phyloP scores from a whole-genome alignment of 2,888 invertebrate species.

The Auanema freiburgensis region DNA sequence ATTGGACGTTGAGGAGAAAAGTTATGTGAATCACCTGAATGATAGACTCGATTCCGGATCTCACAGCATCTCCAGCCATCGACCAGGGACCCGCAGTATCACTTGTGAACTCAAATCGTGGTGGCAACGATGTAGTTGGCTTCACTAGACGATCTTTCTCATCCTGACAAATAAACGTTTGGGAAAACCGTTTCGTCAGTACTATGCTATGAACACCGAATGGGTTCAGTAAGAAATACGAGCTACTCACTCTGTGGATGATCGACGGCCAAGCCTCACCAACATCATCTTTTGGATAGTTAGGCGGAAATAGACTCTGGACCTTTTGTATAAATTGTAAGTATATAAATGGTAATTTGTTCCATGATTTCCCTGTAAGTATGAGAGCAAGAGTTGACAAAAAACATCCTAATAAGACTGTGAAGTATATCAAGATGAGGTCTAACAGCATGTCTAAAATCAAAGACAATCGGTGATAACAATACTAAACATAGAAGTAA shows the following conservation, averaged over 20 bases:
- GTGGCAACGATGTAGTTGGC: constrained; percentile 10
- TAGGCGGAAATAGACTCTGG: constrained; percentile 35
- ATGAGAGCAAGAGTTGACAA: constrained; percentile 17
- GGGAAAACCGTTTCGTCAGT: no score
- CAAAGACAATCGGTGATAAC: constrained; percentile 1
- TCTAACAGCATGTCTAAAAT: constrained; percentile 15
- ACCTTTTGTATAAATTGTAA: constrained; percentile 35
- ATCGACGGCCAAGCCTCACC: constrained; percentile 14
- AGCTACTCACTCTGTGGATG: constrained; percentile 14
- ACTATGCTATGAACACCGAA: no score
- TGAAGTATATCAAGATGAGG: constrained; percentile 14
- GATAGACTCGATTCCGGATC: constrained; percentile 16
- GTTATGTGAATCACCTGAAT: constrained; percentile 11
- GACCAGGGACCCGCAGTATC: neutral
- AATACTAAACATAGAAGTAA: neutral
- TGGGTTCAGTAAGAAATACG: neutral
- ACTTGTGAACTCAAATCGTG: constrained; percentile 12
- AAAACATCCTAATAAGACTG: constrained; percentile 14
- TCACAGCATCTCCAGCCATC: constrained; percentile 12
- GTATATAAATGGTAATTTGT: constrained; percentile 40
- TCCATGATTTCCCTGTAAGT: constrained; percentile 29
- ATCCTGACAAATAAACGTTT: constrained; percentile 1
- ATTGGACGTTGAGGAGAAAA: constrained; percentile 1
- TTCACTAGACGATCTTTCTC: constrained; percentile 7
- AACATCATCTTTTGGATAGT: constrained; percentile 12